phyloP scores from a whole-genome alignment of 2,888 invertebrate genomes.

The Cantharis flavilabris region DNA sequence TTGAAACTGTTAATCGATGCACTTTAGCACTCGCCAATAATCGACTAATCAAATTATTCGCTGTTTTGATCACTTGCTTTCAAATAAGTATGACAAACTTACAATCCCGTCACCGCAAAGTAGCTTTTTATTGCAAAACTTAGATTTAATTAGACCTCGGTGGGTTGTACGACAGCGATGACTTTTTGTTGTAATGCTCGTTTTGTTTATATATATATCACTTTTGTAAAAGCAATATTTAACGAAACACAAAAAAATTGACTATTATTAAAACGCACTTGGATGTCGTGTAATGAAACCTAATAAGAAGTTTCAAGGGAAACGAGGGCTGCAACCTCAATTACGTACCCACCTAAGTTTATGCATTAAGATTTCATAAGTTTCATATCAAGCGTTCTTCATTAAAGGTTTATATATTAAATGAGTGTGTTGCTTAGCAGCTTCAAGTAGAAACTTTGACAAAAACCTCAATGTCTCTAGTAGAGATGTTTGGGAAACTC shows the following conservation, averaged over 20 bases:
- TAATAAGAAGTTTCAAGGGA: conserved; percentile 29
- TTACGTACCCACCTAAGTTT: conserved; percentile 30
- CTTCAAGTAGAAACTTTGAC: not conserved
- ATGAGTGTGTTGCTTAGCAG: conserved; percentile 12
- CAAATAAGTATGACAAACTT: not conserved
- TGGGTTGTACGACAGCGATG: not conserved
- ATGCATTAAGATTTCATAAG: conserved; percentile 30
- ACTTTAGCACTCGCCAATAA: not conserved
- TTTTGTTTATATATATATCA: not conserved
- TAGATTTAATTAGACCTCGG: not conserved
- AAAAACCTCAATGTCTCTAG: not conserved
- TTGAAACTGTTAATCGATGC: not conserved
- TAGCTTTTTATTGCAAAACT: not conserved
- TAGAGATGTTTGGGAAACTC: not conserved
- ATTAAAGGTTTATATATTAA: conserved; percentile 31
- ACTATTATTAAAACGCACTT: conserved; percentile 22
- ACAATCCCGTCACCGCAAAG: not conserved
- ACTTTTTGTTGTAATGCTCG: not conserved
- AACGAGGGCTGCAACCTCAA: conserved; percentile 21
- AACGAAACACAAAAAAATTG: conserved; percentile 8
- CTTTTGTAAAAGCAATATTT: not conserved
- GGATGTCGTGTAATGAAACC: conserved; percentile 24
- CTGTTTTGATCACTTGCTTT: not conserved
- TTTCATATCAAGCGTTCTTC: conserved; percentile 30
- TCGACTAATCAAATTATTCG: not conserved